Evolutionary conservation across 2,113 vertebrate genomes (phyloP).

Genomic region (Lycocorax pyrrhopterus): DNA sequence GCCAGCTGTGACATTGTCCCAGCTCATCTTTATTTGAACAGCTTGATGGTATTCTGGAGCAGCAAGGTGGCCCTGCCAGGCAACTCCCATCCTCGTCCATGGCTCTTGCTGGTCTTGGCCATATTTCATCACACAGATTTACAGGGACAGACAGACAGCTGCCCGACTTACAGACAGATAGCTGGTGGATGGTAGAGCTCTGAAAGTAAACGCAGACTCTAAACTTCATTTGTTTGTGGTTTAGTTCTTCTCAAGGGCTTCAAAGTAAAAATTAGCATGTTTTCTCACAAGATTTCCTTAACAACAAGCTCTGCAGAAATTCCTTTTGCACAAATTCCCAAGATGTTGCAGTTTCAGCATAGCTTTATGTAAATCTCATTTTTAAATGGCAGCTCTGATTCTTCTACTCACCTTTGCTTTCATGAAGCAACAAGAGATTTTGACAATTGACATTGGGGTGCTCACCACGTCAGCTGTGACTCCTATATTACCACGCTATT

Average conservation of each 20-base stretch:
- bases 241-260: not conserved
- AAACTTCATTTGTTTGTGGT: not conserved
- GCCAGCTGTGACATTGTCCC: conserved; percentile 70
- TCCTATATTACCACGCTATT: not conserved
- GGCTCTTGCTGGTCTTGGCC: not conserved
- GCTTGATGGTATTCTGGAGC: conserved; percentile 36
- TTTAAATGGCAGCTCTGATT: not conserved
- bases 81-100: not conserved
- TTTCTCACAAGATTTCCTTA: not conserved
- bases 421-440: not conserved
- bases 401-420: not conserved
- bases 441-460: not conserved
- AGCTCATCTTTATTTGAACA: conserved; percentile 71
- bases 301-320: not conserved
- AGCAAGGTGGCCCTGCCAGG: not conserved
- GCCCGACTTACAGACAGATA: not conserved
- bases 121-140: not conserved
- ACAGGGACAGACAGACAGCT: not conserved
- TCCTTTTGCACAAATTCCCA: not conserved
- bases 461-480: not conserved
- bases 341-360: not conserved
- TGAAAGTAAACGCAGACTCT: not conserved
- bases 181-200: not conserved
- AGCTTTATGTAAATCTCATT: not conserved
- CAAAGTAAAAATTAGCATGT: not conserved